Conservation (phyloP, 2,888 invertebrate species). For the Apodemia mormo region DNA sequence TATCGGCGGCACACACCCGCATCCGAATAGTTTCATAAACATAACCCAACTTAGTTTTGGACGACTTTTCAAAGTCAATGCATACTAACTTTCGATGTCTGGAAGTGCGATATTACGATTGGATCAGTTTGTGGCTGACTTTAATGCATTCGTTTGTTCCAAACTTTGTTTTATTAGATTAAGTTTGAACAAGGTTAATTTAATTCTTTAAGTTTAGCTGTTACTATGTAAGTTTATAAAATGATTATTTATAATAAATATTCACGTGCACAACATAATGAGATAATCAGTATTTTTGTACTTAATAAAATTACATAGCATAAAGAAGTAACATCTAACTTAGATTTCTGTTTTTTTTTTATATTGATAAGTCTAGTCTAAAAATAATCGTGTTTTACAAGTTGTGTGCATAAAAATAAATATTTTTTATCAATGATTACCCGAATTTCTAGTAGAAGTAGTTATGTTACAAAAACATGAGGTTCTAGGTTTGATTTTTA, state of each 20-base stretch:
- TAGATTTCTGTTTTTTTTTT: too few relatives aligned
- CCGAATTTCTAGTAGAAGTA: too few relatives aligned
- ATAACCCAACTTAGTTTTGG: conserved; percentile 82
- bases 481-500: too few relatives aligned
- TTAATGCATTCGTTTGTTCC: conserved; percentile 80
- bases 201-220: conserved; percentile 56
- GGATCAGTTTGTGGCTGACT: conserved; percentile 77
- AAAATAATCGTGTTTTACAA: too few relatives aligned
- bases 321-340: too few relatives aligned
- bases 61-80: conserved; percentile 82
- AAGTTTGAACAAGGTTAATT: conserved; percentile 72
- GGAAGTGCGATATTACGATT: conserved; percentile 79
- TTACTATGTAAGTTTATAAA: conserved; percentile 47
- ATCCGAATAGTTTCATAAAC: conserved; percentile 82
- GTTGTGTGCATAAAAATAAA: too few relatives aligned
- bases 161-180: conserved; percentile 76
- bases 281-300: too few relatives aligned
- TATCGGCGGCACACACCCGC: conserved; percentile 78
- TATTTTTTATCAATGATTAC: too few relatives aligned
- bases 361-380: too few relatives aligned
- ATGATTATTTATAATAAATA: not conserved
- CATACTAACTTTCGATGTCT: conserved; percentile 81
- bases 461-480: too few relatives aligned
- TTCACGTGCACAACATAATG: too few relatives aligned
- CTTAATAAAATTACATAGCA: too few relatives aligned